phyloP scores from a whole-genome alignment of 2,113 vertebrate genomes.

The Caracal caracal region DNA sequence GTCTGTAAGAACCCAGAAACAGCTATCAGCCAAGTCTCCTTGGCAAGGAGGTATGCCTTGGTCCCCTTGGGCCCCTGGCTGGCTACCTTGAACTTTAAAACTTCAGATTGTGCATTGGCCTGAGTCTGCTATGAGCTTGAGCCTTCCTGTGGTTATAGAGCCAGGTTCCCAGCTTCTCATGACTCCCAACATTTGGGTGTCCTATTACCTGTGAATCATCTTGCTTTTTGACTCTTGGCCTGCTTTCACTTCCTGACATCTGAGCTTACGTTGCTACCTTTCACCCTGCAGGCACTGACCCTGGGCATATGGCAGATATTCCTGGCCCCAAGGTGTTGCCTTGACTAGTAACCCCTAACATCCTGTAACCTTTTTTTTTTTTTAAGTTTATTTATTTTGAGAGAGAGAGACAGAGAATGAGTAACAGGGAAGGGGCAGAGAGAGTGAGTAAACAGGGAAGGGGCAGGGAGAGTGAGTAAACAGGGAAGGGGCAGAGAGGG shows the following conservation, averaged over 20 bases:
- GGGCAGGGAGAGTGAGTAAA: no score
- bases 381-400: no score
- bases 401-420: no score
- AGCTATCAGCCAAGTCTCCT: neutral
- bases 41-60: neutral
- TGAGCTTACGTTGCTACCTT: neutral
- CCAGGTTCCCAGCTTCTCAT: neutral
- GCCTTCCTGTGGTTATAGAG: neutral
- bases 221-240: neutral
- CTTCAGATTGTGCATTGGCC: neutral
- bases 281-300: neutral
- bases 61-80: neutral
- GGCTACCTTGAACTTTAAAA: neutral
- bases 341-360: neutral
- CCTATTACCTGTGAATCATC: conserved; percentile 38
- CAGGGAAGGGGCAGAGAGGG: no score
- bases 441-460: no score
- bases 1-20: neutral
- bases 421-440: no score
- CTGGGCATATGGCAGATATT: neutral
- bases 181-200: conserved; percentile 11
- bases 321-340: neutral
- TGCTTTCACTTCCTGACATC: conserved; percentile 56
- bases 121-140: neutral
- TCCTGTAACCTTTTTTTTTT: neutral